phyloP scores from a whole-genome alignment of 2,888 invertebrate species.

The Cryptus viduatorius region DNA sequence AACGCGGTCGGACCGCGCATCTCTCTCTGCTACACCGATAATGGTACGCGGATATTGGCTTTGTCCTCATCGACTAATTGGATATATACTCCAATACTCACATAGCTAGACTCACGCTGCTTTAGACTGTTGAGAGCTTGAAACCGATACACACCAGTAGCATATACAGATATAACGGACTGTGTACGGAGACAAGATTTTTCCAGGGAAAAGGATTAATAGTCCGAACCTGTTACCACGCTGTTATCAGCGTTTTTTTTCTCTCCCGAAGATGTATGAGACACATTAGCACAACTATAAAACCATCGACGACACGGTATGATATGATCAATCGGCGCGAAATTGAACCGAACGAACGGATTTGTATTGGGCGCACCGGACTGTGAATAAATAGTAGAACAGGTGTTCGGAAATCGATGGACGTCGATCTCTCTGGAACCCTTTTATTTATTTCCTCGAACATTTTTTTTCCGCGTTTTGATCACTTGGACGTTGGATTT shows the following conservation, averaged over 20 bases:
- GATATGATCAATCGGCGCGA: slow-evolving; percentile 50
- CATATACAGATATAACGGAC: background rate
- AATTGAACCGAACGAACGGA: slow-evolving; percentile 41
- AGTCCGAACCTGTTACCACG: background rate
- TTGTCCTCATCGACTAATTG: slow-evolving; percentile 64
- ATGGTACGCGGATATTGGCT: slow-evolving; percentile 62
- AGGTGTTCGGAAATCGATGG: slow-evolving; percentile 52
- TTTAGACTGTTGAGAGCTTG: background rate
- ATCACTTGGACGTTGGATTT: slow-evolving; percentile 10
- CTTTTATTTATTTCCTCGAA: slow-evolving; percentile 40
- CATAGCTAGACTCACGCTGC: background rate
- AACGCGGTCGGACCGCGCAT: slow-evolving; percentile 27
- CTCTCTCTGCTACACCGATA: slow-evolving; percentile 32
- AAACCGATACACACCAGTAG: slow-evolving; percentile 15
- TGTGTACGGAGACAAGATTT: background rate
- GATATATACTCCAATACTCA: slow-evolving; percentile 29
- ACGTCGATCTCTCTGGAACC: slow-evolving; percentile 31
- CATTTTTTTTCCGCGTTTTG: slow-evolving; percentile 5
- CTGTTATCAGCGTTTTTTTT: slow-evolving; percentile 8
- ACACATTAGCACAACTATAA: slow-evolving; percentile 35
- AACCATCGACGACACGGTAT: slow-evolving; percentile 13
- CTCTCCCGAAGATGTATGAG: slow-evolving; percentile 17
- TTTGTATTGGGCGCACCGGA: background rate
- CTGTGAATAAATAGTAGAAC: slow-evolving; percentile 15
- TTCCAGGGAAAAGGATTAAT: background rate